A percentile compares a stretch with the other conserved stretches of the same genome.
Evolutionary conservation across 2,113 vertebrate species (phyloP).

Genomic region (Hassar affinis): DNA sequence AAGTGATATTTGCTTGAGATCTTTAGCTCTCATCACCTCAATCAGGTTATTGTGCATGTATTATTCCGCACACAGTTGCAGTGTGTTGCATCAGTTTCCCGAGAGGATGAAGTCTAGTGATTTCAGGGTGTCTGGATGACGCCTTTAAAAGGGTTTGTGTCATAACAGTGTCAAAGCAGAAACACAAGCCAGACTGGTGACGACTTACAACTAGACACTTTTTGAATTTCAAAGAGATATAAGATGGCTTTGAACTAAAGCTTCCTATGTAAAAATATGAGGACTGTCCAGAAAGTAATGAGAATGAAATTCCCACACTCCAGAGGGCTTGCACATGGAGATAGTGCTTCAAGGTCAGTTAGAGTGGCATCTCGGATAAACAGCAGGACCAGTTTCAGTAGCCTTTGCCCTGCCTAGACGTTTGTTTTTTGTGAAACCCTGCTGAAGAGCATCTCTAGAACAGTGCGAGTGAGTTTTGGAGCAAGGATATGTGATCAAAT

Average conservation of each 20-base stretch:
- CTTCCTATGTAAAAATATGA: not conserved
- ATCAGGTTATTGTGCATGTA: conserved; percentile 44
- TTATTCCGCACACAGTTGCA: conserved; percentile 5
- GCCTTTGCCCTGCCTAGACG: too few relatives aligned
- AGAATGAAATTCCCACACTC: too few relatives aligned
- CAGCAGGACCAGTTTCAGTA: too few relatives aligned
- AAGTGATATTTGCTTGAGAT: conserved; percentile 64
- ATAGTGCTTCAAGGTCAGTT: too few relatives aligned
- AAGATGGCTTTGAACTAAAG: not conserved
- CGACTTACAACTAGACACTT: not conserved
- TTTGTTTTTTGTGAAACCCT: too few relatives aligned
- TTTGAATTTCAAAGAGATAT: not conserved
- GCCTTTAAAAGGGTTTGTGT: not conserved
- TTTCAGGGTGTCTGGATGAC: conserved; percentile 18
- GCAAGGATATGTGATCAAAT: too few relatives aligned
- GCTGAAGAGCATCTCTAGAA: too few relatives aligned
- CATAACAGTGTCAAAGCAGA: not conserved
- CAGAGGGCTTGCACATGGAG: too few relatives aligned
- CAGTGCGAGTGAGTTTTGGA: too few relatives aligned
- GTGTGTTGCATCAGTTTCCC: conserved; percentile 41
- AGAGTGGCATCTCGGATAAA: too few relatives aligned
- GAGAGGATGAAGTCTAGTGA: conserved; percentile 5
- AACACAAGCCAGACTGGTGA: not conserved
- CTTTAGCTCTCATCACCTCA: conserved; percentile 42
- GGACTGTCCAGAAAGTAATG: too few relatives aligned